Base-by-base conservation (phyloP, 2,888 invertebrate genomes). In the Sesia bembeciformis region DNA sequence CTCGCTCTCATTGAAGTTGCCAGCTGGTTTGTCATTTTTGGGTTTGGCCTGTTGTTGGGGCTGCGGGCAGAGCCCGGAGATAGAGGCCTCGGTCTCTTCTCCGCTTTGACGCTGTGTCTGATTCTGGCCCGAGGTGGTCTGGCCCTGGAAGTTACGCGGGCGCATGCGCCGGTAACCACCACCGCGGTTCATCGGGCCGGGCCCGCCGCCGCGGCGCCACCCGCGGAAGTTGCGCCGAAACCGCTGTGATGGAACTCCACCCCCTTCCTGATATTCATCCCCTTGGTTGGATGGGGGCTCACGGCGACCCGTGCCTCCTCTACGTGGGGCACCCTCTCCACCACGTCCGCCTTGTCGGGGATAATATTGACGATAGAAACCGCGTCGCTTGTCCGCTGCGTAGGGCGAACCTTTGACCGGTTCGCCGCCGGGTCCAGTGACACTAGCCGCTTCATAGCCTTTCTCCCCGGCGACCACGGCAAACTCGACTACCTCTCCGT, bases 391-490 rank as follows among this genome's bases (percentile, higher is more conserved):
- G 73, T 96, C 96, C 49, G 96, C 95, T 57, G 97, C 96, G 80
- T 96, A 97, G 56, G 96, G 96, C 65, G 96, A 96, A 60, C 97
- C 97, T 69, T 95, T 94, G 40, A 95, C 97, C 54, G 96, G 93
- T 67, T 93, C 94, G 53, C 97, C 97, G 57, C 93, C 93, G n/a
- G 97, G 96, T 52, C 97, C 97, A 63, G 97, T 97, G 58, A 97
- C 97, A 76, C 96, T 96, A 67, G 96, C 95, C 58, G 97, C 97
- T 80, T 97, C 97, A 72, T 96, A 96, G 57, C 97, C 97, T 79
- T 95, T 96, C 77, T 96, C 96, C 60, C 97, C 97, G 73, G 95
- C 95, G 61, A 97, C 97, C 64, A 97, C 97, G 85, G 96, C 97
- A 85, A 97, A 97, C 80, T 97, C 96, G 58, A 97, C 97, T 60